These are phyloP conservation scores for Dunckerocampus dactyliophorus DNA, from an alignment of 2,113 vertebrate genomes.

Conservation along the genomic window DNA sequence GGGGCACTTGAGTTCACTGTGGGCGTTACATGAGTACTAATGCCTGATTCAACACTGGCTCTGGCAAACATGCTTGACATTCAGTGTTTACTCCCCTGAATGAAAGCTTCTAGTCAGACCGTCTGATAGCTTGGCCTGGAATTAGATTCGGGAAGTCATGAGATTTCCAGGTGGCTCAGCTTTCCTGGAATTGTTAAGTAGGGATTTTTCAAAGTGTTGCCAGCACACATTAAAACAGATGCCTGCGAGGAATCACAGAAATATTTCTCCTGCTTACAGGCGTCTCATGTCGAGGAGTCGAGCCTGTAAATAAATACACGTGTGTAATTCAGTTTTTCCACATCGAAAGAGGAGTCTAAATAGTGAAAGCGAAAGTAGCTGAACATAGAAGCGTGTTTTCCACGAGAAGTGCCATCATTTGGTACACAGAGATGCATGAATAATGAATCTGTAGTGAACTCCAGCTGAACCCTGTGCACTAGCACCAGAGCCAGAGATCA, in stretches of 20 bases:
- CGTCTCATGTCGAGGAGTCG: neutral
- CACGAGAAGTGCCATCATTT: conserved; percentile 24
- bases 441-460: conserved; percentile 67
- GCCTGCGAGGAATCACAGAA: conserved; percentile 29
- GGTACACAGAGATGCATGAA: conserved; percentile 54
- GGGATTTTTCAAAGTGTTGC: conserved; percentile 56
- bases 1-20: conserved; percentile 55
- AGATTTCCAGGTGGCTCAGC: conserved; percentile 67
- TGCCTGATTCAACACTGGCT: conserved; percentile 59
- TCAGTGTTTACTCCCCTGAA: conserved; percentile 53
- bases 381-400: conserved; percentile 5
- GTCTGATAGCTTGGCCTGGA: conserved; percentile 57
- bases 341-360: neutral
- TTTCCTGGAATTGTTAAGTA: conserved; percentile 68
- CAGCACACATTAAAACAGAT: conserved; percentile 49
- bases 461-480: conserved; percentile 61
- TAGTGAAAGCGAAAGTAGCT: conserved; percentile 3
- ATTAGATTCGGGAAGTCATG: conserved; percentile 69
- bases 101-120: conserved; percentile 62
- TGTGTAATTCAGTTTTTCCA: neutral
- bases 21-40: conserved; percentile 58
- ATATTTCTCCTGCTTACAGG: conserved; percentile 15
- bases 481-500: conserved; percentile 51
- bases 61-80: conserved; percentile 54
- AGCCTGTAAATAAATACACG: conserved; percentile 6